Base-by-base conservation (phyloP, 2,888 invertebrate species). In the Gnatocerus cornutus region DNA sequence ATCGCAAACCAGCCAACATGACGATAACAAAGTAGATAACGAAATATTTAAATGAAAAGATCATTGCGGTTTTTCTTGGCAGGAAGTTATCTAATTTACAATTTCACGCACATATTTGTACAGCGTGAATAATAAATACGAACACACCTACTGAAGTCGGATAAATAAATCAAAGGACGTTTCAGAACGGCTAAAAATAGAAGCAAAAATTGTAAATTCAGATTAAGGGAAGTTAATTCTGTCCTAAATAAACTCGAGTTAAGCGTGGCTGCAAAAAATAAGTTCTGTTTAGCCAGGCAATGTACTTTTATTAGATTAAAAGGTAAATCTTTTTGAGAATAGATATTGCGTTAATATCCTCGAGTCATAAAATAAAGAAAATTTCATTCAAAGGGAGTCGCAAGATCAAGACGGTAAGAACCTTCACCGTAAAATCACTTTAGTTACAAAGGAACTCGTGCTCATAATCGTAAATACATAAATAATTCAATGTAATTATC, bases 401-500 rank as follows among this genome's bases (percentile, higher is more conserved):
- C 12, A 10, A 45, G 45, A 12, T 45, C 45, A 14, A 14, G 45
- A 14, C 14, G 41, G 41, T 41, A 55, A 55, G 37, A 53, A 55
- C 12, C 14, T 52, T 10, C 52, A 30, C 30, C 52, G 30, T 12
- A 5, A 33, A 37, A 55, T 37, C 55, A 37, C 10, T 30, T 53
- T 52, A 30, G 6, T 27, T 13, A 52, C 52, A 52, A 52, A 52
- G 52, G 30, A 30, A 13, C 52, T n/a, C n/a, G n/a, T n/a, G n/a
- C n/a, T 52, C 30, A 48, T 52, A 52, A 29, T 52, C 30, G 30
- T 52, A 55, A 55, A 55, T 39, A 37, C 39, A 16, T 55, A 37
- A 55, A 55, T 55, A 55, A 55, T 55, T 55, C 10, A 39, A 14
- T 14, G 39, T 39, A 55, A 55, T 55, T 55, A 55, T 55, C 10